Conservation (phyloP, 2,888 invertebrate species). For the Nemoura dubitans region DNA sequence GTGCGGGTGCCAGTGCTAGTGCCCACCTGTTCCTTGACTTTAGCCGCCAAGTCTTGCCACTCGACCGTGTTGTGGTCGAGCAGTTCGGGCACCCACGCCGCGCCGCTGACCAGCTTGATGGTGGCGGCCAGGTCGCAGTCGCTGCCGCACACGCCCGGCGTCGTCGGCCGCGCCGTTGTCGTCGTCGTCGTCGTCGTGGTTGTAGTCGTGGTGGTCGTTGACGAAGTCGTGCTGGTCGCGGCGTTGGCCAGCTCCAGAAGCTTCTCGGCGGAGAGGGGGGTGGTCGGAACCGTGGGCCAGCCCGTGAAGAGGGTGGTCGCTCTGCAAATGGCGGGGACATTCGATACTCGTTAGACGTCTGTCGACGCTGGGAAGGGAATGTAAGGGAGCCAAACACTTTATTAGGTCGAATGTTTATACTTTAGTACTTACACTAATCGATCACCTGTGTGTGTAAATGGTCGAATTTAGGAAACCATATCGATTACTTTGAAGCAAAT, state of each 20-base stretch:
- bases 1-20: too few species aligned
- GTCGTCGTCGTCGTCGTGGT: constrained; percentile 77
- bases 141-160: constrained; percentile 79
- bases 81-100: constrained; percentile 85
- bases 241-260: constrained; percentile 68
- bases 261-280: constrained; percentile 85
- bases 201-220: constrained; percentile 66
- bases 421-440: too few species aligned
- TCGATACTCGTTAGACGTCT: too few species aligned
- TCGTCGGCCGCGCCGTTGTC: constrained; percentile 74
- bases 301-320: constrained; percentile 90
- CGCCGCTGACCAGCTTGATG: constrained; percentile 82
- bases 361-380: too few species aligned
- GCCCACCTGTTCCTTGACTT: constrained; percentile 83
- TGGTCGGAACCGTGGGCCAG: constrained; percentile 85
- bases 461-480: too few species aligned
- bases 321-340: constrained; percentile 60
- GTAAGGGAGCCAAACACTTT: too few species aligned
- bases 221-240: constrained; percentile 66
- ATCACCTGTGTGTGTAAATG: too few species aligned
- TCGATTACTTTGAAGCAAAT: too few species aligned
- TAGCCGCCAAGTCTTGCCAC: constrained; percentile 84
- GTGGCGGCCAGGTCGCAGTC: constrained; percentile 89
- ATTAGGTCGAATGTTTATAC: too few species aligned
- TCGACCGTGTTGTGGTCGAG: constrained; percentile 87